Conservation (phyloP, 2,113 vertebrate genomes). For the Mus musculus region DNA sequence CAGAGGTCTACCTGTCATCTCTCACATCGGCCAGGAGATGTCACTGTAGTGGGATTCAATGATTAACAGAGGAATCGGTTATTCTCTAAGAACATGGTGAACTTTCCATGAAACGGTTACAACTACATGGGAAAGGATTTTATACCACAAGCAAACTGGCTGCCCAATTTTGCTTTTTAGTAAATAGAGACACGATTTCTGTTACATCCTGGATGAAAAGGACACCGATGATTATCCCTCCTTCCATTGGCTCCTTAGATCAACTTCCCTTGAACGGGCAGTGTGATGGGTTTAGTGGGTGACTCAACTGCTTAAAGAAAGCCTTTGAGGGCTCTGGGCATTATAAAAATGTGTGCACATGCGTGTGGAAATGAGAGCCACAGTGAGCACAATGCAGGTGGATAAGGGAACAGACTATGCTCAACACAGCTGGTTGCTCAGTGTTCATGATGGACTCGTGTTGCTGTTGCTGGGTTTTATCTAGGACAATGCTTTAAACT, state of each 20-base stretch:
- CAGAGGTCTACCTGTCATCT: not conserved
- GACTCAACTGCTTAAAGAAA: not conserved
- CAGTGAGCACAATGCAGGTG: fast-evolving
- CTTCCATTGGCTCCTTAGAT: not conserved
- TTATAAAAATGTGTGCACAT: not conserved
- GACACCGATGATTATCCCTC: not conserved
- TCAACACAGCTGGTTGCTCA: too few species aligned
- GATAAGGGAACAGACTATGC: fast-evolving
- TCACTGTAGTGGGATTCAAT: constrained; percentile 66
- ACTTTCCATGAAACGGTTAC: not conserved
- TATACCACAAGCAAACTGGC: not conserved
- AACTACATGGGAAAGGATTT: not conserved
- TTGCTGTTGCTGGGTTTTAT: not conserved
- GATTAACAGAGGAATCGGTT: not conserved
- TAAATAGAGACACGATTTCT: not conserved
- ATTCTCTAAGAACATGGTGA: not conserved
- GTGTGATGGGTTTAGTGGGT: not conserved
- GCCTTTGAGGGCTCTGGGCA: not conserved
- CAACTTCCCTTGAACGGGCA: not conserved
- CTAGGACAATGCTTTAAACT: not conserved
- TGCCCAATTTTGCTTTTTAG: not conserved
- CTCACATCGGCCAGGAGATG: constrained; percentile 64
- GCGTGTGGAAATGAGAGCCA: not conserved
- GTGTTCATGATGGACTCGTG: fast-evolving
- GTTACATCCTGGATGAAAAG: not conserved